A percentile compares a stretch with the other conserved stretches of the same genome.
Evolutionary conservation across 1,140 invertebrate genomes (phyloP).

Genomic region (Dreissena polymorpha): DNA sequence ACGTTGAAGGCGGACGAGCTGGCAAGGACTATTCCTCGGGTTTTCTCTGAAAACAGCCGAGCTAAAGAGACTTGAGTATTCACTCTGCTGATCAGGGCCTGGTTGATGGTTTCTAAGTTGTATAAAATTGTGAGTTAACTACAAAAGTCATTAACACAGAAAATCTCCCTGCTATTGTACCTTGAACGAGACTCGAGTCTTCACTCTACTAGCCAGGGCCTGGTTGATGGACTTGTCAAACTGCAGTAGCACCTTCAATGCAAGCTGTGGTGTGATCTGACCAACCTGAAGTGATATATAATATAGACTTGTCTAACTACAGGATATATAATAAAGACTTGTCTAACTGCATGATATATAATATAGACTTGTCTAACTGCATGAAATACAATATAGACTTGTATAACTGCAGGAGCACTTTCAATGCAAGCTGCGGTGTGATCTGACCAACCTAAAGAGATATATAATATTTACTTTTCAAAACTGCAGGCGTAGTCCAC

Average conservation of each 20-base stretch:
- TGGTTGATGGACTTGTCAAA: conserved; percentile 99
- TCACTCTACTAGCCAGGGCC: conserved; percentile 94
- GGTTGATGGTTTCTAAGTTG: too few species aligned
- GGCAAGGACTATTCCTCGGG: too few species aligned
- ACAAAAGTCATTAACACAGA: too few species aligned
- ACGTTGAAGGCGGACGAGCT: too few species aligned
- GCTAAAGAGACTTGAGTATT: conserved; percentile 95
- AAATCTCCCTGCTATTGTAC: conserved; percentile 80
- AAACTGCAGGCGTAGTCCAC: too few species aligned
- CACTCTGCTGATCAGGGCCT: conserved; percentile 92
- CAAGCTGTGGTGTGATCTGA: conserved; percentile 95
- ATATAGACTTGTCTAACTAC: neutral
- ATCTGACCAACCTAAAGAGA: neutral
- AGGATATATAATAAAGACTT: too few species aligned
- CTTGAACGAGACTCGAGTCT: conserved; percentile 96
- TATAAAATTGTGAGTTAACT: too few species aligned
- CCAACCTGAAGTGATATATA: conserved; percentile 87
- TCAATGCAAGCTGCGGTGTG: neutral
- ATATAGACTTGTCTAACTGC: conserved; percentile 1
- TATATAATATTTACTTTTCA: neutral
- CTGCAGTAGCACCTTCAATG: conserved; percentile 95
- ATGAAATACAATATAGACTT: neutral
- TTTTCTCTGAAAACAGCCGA: too few species aligned
- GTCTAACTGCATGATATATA: neutral
- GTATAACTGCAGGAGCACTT: neutral